Evolutionary conservation across 2,797 vertebrate species (phyloP), one percentile per base, ranked within the genome.

Genomic region (Alcedo atthis): DNA sequence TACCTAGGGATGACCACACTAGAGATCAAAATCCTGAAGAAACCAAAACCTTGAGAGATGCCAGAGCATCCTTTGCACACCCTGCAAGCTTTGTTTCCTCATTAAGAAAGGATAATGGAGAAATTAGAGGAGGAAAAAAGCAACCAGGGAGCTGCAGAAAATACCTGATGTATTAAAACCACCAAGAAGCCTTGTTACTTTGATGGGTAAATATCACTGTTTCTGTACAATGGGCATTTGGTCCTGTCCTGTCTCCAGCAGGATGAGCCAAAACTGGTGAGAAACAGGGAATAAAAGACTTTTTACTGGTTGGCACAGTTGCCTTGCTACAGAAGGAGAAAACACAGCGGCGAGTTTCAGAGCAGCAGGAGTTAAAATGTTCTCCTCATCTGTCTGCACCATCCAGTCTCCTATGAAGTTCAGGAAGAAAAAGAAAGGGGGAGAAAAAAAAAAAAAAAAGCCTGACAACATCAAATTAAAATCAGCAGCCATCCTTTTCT

Each of bases 1-100:
- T 19, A 13, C 7, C 26, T 9, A 7, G 7, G 5, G 10, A 49
- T 49, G 8, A 15, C 16, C 40, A 35, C 0, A 0, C 8, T 3
- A 12, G 3, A 10, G 49, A 64, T 21, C 33, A 48, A 73, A 76
- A 33, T 25, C 40, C 26, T 3, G 5, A 53, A 64, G 46, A 61
- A 81, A n/a, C 26, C 32, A 35, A 62, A 55, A 51, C 7, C 59
- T 43, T 3, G 0, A 28, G 58, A 90, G 51, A 37, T 13, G 15
- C 13, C 6, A 3, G 30, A 33, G 15, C 15, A 49, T 63, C 81
- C 64, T 80, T 69, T n/a, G 30, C 2, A 0, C 6, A 7, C 19
- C 51, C 55, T 22, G 32, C 26, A 40, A 78, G 51, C 16, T 35
- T 82, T 25, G 8, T 32, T 40, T 64, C 22, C n/a, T 89, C 46